A percentile compares a stretch with the other conserved stretches of the same genome.
These are phyloP conservation scores for Ochropleura leucogaster DNA, from an alignment of 2,888 invertebrate genomes.

Conservation along the genomic window DNA sequence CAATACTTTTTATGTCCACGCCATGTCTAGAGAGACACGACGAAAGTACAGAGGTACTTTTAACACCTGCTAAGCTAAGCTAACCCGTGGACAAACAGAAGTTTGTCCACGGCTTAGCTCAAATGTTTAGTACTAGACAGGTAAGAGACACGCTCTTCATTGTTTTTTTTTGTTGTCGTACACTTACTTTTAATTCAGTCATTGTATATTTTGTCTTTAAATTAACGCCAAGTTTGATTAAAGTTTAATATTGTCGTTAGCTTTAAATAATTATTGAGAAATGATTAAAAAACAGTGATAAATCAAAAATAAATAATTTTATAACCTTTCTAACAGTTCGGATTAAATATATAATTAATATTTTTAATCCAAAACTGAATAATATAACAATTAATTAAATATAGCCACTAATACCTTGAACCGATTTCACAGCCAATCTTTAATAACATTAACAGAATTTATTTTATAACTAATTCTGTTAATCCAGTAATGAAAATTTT, in stretches of 20 bases:
- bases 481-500: conserved; percentile 58
- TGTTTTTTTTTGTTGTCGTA: too few species aligned
- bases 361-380: conserved; percentile 35
- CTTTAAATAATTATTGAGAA: too few species aligned
- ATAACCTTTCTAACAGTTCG: not conserved
- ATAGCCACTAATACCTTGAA: conserved; percentile 19
- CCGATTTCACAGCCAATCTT: conserved; percentile 37
- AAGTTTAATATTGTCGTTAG: not conserved
- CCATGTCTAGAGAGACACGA: too few species aligned
- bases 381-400: conserved; percentile 46
- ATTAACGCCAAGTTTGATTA: not conserved
- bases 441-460: conserved; percentile 32
- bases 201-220: not conserved
- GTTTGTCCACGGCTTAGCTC: not conserved
- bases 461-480: conserved; percentile 43
- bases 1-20: too few species aligned
- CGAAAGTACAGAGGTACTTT: too few species aligned
- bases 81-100: too few species aligned
- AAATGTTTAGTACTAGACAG: not conserved
- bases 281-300: conserved; percentile 1
- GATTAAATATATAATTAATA: conserved; percentile 11
- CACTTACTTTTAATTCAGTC: not conserved
- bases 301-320: conserved; percentile 8
- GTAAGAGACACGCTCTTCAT: not conserved
- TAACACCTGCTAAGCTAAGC: too few species aligned